These are phyloP conservation scores for Thysanoteuthis rhombus DNA, from an alignment of 2,888 invertebrate species.

Conservation along the genomic window DNA sequence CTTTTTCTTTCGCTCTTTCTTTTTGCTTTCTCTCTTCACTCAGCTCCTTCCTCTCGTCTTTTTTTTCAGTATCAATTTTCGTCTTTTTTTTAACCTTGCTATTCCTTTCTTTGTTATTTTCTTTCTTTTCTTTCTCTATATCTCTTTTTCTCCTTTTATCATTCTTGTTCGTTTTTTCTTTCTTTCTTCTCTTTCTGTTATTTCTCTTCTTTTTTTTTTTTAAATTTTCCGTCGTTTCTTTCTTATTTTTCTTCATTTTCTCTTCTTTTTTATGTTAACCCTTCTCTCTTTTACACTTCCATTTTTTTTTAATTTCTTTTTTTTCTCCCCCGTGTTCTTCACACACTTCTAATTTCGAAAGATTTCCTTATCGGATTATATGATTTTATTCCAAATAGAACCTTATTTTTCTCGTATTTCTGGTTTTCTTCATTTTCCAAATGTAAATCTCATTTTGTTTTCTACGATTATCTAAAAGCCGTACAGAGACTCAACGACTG, in stretches of 20 bases:
- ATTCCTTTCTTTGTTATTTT: not conserved
- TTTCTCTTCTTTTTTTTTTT: too few relatives aligned
- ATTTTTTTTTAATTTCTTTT: too few relatives aligned
- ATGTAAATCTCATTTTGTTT: not conserved
- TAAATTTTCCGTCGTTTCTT: too few relatives aligned
- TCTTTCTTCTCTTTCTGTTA: too few relatives aligned
- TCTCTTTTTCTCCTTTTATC: not conserved
- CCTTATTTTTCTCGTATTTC: not conserved
- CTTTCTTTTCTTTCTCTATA: not conserved
- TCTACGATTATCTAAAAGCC: not conserved
- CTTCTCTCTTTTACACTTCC: too few relatives aligned
- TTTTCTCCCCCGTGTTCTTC: not conserved
- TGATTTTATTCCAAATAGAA: not conserved
- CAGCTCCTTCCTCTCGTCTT: not conserved
- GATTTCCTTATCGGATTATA: not conserved
- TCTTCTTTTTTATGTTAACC: not conserved
- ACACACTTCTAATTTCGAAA: not conserved
- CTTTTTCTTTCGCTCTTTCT: not conserved
- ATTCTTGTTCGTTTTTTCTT: not conserved
- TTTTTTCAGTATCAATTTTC: too few relatives aligned
- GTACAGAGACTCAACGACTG: not conserved
- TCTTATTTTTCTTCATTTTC: not conserved
- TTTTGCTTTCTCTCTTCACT: too few relatives aligned
- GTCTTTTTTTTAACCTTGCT: not conserved
- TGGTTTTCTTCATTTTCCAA: not conserved